Evolutionary conservation across 2,113 vertebrate species (phyloP), one percentile per base, ranked within the genome.

Genomic region (Salvelinus fontinalis): DNA sequence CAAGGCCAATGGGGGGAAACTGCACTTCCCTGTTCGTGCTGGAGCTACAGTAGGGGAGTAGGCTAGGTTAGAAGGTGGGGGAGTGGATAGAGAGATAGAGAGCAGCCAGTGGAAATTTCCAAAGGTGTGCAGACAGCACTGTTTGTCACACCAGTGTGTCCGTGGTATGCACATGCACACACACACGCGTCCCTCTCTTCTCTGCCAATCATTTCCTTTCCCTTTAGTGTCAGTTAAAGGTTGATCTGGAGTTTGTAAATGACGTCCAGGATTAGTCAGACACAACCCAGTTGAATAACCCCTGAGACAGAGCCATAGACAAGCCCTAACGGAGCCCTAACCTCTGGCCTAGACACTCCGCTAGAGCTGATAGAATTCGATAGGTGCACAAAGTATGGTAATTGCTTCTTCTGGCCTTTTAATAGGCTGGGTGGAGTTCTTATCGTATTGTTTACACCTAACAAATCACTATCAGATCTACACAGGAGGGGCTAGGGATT

Each of bases 121-220:
- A 71, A 67, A 67, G 74, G 14, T 70, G 57, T 51, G 59, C 9
- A 51, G 57, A 59, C 9, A 44, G 57, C 39, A 22, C 6, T 22
- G n/a, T 39, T 29, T 39, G 49, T 24, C 57, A 68, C 48, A 68
- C 26, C 31, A 67, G 18, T 44, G 48, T 34, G 5, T 59, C 64
- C 34, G 26, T 14, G 13, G 31, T 27, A 24, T 16, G 71, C 70
- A 22, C 12, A 16, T 59, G 71, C 48, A 34, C 27, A 8, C 27
- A 29, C 31, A 34, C 26, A 5, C 31, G 27, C 5, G 6, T 67
- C 0, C 1, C 49, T 59, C 26, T 27, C 31, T 27, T 8, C 24
- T 76, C 83, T 34, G 70, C 81, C 9, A 84, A 73, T 84, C 4
- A 81, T 86, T 86, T 26, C 44, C 1, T 69, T 62, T 65, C 7